A percentile compares a stretch with the other conserved stretches of the same genome.
These are phyloP conservation scores for Allacma fusca DNA, from an alignment of 2,888 invertebrate species.

Conservation along the genomic window DNA sequence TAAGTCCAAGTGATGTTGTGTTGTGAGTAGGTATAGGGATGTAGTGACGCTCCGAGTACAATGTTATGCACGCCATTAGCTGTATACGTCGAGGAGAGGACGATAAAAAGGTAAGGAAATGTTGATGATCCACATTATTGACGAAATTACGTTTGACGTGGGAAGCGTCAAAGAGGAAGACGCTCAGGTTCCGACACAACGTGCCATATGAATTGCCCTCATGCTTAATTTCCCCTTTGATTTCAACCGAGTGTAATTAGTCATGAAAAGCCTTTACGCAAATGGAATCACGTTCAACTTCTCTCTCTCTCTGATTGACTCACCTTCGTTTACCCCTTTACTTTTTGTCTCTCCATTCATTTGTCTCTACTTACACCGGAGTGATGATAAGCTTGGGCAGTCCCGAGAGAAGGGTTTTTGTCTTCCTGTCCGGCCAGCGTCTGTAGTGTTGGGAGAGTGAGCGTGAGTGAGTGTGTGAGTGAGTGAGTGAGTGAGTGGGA, in stretches of 20 bases:
- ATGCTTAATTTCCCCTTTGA: slow-evolving; percentile 51
- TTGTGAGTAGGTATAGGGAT: too few species aligned
- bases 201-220: slow-evolving; percentile 54
- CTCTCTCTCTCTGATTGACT: slow-evolving; percentile 14
- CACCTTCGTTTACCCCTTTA: slow-evolving; percentile 14
- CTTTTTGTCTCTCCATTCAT: slow-evolving; percentile 41
- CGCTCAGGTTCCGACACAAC: slow-evolving; percentile 30
- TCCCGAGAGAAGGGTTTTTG: slow-evolving; percentile 4
- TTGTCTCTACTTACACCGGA: slow-evolving; percentile 19
- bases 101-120: slow-evolving; percentile 9
- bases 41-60: too few species aligned
- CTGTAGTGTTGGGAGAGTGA: too few species aligned
- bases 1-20: too few species aligned
- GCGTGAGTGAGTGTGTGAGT: slow-evolving; percentile 37
- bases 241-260: slow-evolving; percentile 55
- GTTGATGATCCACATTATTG: slow-evolving; percentile 42
- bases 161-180: slow-evolving; percentile 40
- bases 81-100: neutral
- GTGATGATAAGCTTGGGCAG: slow-evolving; percentile 10
- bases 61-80: neutral
- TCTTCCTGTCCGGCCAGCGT: slow-evolving; percentile 18
- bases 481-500: neutral
- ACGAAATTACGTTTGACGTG: slow-evolving; percentile 48
- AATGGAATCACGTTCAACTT: slow-evolving; percentile 55
- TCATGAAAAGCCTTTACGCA: slow-evolving; percentile 53